Evolutionary conservation across 2,113 vertebrate species (phyloP).

Genomic region (Numida meleagris): DNA sequence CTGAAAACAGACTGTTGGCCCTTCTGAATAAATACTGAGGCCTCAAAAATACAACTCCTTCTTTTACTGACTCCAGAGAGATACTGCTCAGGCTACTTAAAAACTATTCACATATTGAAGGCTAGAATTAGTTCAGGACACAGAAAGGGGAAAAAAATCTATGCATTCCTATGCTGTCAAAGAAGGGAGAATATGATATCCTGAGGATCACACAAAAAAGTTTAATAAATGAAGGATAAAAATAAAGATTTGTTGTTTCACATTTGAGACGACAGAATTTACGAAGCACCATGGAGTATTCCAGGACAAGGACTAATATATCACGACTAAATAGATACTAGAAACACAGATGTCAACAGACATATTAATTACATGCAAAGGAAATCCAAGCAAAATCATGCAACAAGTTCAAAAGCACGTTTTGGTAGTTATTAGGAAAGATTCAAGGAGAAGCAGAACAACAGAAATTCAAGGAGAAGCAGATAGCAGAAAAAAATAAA

Average conservation of each 20-base stretch:
- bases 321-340: background rate
- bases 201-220: conserved; percentile 13
- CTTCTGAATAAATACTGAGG: background rate
- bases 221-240: conserved; percentile 11
- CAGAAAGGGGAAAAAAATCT: background rate
- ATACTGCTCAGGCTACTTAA: background rate
- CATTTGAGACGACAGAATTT: conserved; percentile 1
- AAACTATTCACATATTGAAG: background rate
- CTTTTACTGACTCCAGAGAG: background rate
- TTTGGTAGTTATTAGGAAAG: background rate
- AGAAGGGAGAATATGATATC: background rate
- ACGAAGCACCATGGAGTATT: background rate
- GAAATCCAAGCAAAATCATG: background rate
- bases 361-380: background rate
- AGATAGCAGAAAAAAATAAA: background rate
- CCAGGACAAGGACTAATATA: background rate
- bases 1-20: background rate
- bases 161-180: fast-evolving
- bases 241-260: background rate
- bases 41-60: background rate
- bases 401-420: background rate
- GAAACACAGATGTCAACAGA: background rate
- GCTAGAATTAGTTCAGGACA: background rate
- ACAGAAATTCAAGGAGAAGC: background rate
- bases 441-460: background rate